These are phyloP conservation scores for Microctenopoma lineatum DNA, from an alignment of 2,797 vertebrate species.

Conservation along the genomic window DNA sequence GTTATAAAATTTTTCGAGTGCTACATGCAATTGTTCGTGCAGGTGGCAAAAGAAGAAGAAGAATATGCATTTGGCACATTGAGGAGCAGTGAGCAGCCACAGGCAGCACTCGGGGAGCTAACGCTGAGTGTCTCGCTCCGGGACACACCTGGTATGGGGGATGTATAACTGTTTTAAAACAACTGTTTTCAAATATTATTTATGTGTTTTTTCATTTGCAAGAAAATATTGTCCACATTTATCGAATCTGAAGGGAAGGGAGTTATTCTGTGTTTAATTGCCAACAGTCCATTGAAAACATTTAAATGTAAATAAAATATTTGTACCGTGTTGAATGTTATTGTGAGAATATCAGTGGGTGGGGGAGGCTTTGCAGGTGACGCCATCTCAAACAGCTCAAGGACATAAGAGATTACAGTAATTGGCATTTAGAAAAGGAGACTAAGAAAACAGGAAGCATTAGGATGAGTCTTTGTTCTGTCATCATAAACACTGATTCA, in stretches of 20 bases:
- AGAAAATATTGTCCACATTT: too few relatives aligned
- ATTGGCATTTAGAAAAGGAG: neutral
- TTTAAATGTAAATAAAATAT: neutral
- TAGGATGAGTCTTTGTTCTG: neutral
- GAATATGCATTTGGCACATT: too few relatives aligned
- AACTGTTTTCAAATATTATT: neutral
- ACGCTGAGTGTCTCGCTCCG: too few relatives aligned
- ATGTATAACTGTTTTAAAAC: too few relatives aligned
- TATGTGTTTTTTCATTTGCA: neutral
- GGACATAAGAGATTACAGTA: neutral
- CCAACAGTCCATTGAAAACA: neutral
- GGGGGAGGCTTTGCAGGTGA: constrained; percentile 3
- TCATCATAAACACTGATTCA: neutral
- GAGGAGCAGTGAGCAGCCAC: too few relatives aligned
- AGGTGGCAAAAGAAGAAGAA: too few relatives aligned
- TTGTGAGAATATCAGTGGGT: neutral
- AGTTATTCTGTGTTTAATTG: neutral
- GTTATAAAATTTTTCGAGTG: too few relatives aligned
- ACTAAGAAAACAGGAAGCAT: neutral
- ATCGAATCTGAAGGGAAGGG: neutral
- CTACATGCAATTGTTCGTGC: too few relatives aligned
- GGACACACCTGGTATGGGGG: too few relatives aligned
- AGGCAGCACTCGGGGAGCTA: too few relatives aligned
- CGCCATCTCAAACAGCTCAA: constrained; percentile 1
- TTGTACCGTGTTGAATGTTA: neutral